phyloP scores from a whole-genome alignment of 2,113 vertebrate genomes.

The Theropithecus gelada region DNA sequence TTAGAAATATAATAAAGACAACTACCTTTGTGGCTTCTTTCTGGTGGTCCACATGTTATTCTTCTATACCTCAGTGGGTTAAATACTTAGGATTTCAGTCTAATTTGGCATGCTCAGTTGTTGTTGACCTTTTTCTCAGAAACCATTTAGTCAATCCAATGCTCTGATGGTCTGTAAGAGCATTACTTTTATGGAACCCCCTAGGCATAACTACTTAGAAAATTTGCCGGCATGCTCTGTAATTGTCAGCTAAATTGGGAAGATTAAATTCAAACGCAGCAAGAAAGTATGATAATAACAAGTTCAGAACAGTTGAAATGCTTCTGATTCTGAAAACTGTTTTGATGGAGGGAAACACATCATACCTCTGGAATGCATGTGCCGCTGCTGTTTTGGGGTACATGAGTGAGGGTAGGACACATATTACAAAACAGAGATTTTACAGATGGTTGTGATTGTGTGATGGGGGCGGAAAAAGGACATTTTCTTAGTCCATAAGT shows the following conservation, averaged over 20 bases:
- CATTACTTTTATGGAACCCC: background rate
- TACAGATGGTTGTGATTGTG: background rate
- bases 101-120: conserved; percentile 44
- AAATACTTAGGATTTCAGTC: conserved; percentile 58
- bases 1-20: conserved; percentile 40
- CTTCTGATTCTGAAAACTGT: conserved; percentile 30
- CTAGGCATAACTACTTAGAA: conserved; percentile 34
- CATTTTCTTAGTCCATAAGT: background rate
- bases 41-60: background rate
- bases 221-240: conserved; percentile 43
- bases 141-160: conserved; percentile 17
- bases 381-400: background rate
- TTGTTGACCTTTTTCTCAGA: conserved; percentile 60
- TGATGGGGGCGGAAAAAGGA: background rate
- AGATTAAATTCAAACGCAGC: conserved; percentile 44
- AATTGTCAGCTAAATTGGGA: conserved; percentile 56
- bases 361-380: background rate
- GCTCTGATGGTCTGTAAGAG: conserved; percentile 24
- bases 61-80: conserved; percentile 33
- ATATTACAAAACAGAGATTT: background rate
- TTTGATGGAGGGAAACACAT: background rate
- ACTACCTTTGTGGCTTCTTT: background rate
- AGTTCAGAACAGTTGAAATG: conserved; percentile 26
- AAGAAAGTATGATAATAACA: conserved; percentile 40
- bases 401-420: background rate